Base-by-base conservation (phyloP, 2,888 invertebrate genomes). In the Drosophila anomalata region DNA sequence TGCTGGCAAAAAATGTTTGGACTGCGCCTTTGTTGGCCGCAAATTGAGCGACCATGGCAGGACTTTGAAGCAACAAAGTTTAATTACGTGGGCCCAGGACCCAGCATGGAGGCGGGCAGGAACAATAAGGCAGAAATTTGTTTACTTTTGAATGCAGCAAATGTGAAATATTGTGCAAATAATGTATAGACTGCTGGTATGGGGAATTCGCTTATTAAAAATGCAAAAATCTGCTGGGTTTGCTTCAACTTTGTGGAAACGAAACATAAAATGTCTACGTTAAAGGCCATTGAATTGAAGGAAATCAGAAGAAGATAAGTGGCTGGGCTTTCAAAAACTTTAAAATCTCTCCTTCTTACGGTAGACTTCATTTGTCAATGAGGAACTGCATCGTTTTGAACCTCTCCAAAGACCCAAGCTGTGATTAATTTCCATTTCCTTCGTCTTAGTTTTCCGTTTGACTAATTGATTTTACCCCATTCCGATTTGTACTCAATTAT, bases 61-160 rank as follows among this genome's bases (percentile, higher is more conserved):
- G 70, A 83, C 83, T 85, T 85, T 82, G 82, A 79, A 79, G 82
- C 82, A 85, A 79, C 79, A 82, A 85, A 85, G 79, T 85, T 81
- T 81, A 85, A 81, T 81, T 81, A 81, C 81, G 81, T 71, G 72
- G 41, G 61, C 63, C 54, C 61, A 51, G 29, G 41, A 59, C 63
- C 57, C 63, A 51, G 29, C 36, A 44, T 50, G 29, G 51, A 36
- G 22, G n/a, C 48, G 31, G 29, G n/a, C 48, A 66, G 46, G 62
- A 63, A 75, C 69, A 69, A 52, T 53, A 69, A 55, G 42, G 33
- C 68, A 29, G 69, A 79, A 82, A 79, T 69, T 73, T 82, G 58
- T 73, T 61, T 60, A 58, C 77, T 77, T 73, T 70, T 68, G 67
- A 60, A 63, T 77, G 56, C 76, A 77, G 70, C 65, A 82, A 77